phyloP scores from a whole-genome alignment of 2,113 vertebrate genomes.

The Chlorodrepanis virens region DNA sequence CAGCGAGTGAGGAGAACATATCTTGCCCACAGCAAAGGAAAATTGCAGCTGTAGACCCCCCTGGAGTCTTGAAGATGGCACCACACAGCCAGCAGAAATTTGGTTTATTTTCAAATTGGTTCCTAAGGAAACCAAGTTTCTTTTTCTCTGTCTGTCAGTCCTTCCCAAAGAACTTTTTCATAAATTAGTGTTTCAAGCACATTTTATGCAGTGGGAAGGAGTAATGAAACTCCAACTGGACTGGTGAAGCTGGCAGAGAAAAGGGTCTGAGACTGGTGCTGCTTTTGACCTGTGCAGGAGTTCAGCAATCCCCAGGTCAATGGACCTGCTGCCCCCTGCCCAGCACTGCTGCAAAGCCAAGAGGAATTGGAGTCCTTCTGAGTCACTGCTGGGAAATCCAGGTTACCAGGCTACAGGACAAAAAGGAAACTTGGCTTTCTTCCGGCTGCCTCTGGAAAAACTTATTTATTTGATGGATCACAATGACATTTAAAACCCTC shows the following conservation, averaged over 20 bases:
- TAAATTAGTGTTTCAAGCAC: background rate
- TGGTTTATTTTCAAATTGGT: conserved; percentile 16
- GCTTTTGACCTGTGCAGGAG: background rate
- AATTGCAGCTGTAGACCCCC: background rate
- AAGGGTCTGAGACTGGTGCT: background rate
- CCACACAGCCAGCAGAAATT: background rate
- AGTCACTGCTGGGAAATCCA: background rate
- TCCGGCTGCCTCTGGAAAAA: background rate
- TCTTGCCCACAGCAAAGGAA: background rate
- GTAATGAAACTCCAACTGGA: background rate
- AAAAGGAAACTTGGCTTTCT: background rate
- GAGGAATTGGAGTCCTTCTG: background rate
- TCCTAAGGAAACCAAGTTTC: conserved; percentile 45
- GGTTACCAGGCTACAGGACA: background rate
- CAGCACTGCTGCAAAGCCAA: background rate
- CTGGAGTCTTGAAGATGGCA: background rate
- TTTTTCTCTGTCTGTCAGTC: conserved; percentile 1
- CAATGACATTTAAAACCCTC: background rate
- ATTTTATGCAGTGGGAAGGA: background rate
- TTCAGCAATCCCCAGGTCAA: background rate
- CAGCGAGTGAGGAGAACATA: background rate
- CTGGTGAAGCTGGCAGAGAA: background rate
- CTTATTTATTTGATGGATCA: background rate
- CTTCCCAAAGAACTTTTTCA: background rate
- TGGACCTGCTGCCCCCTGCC: background rate